Evolutionary conservation across 2,113 vertebrate genomes (phyloP).

Genomic region (Butorides virescens): DNA sequence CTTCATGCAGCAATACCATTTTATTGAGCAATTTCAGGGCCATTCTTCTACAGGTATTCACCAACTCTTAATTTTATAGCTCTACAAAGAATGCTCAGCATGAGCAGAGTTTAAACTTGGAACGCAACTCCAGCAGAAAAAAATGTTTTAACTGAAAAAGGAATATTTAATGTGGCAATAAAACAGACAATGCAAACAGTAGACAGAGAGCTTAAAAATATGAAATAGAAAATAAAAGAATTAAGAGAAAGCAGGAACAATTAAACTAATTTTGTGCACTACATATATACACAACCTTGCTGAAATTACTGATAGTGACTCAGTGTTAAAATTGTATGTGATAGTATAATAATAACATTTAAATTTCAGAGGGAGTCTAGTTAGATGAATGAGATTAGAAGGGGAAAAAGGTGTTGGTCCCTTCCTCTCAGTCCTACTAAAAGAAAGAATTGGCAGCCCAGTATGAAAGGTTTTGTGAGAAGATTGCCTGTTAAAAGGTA

Average conservation of each 20-base stretch:
- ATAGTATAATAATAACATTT: not conserved
- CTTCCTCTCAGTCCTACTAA: not conserved
- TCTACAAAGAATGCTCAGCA: constrained; percentile 8
- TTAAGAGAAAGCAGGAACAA: not conserved
- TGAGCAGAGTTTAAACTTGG: constrained; percentile 10
- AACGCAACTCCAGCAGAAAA: not conserved
- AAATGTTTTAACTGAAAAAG: not conserved
- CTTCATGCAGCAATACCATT: not conserved
- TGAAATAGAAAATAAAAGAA: not conserved
- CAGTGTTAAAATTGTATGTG: not conserved
- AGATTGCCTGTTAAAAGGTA: not conserved
- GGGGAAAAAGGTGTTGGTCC: not conserved
- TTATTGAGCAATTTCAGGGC: constrained; percentile 11
- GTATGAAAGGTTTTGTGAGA: not conserved
- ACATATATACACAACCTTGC: not conserved
- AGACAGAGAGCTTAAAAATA: not conserved
- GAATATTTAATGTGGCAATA: not conserved
- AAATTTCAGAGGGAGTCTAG: not conserved
- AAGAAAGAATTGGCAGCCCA: not conserved
- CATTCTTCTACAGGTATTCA: not conserved
- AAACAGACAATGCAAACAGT: not conserved
- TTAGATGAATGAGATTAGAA: not conserved
- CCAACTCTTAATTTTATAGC: not conserved
- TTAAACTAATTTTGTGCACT: not conserved
- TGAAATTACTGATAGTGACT: not conserved